Evolutionary conservation across 2,888 invertebrate genomes (phyloP), one percentile per base, ranked within the genome.

Genomic region (Chelonus formosanus): DNA sequence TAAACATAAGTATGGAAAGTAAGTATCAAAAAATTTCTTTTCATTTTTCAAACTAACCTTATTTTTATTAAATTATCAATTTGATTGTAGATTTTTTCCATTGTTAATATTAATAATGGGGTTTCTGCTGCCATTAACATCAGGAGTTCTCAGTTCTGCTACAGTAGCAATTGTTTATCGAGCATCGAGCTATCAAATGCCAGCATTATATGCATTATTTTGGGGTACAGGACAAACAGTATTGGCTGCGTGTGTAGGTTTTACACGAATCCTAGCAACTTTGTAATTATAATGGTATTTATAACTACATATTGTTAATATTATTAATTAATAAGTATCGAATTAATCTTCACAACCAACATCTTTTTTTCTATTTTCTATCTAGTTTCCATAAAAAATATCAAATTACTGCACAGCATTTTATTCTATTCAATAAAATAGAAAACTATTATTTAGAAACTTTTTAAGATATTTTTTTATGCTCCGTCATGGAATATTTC

Each of bases 151-250:
- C 45, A 92, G 92, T 85, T 96, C 96, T 86, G 97, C 96, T 45
- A 94, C 94, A 8, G 92, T 97, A 70, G 96, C 97, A 62, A 96
- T 96, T 80, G 96, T 97, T 71, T 97, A 97, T 85, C 89, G 94
- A 77, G 94, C 96, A 70, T 94, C 96, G 61, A 92, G 91, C 83
- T 88, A 95, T 81, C 90, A 91, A 77, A 96, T 97, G 96, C 90
- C 92, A 68, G 94, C 95, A 50, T 89, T 96, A 68, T 95, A 96
- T 85, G 96, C 97, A 62, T 89, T 97, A 85, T 89, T 97, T 74
- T 97, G 96, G 95, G 97, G 97, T 65, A 91, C 96, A 61, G 97
- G 96, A 71, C 97, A 97, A 86, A 97, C 97, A 63, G 87, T 95
- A 70, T 86, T 95, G 54, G 92, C 95, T 57, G 94, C 94, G 72